These are phyloP conservation scores for Amblyjoppa proteus DNA, from an alignment of 2,888 invertebrate genomes.

Conservation along the genomic window DNA sequence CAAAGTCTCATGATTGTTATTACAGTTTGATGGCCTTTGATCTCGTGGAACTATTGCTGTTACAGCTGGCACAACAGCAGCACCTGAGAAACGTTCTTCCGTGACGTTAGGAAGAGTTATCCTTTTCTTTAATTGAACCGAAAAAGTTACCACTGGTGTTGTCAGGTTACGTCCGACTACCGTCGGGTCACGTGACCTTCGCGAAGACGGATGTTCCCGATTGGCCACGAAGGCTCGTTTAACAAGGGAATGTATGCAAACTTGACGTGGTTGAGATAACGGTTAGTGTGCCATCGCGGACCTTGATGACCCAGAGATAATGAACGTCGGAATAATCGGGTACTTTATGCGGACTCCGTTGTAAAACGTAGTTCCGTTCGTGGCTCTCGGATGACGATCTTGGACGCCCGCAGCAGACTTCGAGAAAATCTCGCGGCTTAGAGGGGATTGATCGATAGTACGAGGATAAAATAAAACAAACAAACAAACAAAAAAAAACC, in stretches of 20 bases:
- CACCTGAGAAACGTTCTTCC: neutral
- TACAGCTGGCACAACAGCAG: neutral
- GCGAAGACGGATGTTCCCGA: neutral
- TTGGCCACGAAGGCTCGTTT: neutral
- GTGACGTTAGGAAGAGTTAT: neutral
- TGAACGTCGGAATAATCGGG: neutral
- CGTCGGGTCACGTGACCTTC: neutral
- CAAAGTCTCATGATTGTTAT: too few species aligned
- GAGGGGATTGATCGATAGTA: neutral
- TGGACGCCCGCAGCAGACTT: neutral
- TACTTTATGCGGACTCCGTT: neutral
- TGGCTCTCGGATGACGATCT: neutral
- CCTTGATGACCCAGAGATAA: neutral
- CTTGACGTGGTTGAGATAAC: neutral
- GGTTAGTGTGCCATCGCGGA: neutral
- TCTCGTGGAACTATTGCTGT: too few species aligned
- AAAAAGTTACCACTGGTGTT: neutral
- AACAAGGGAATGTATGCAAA: neutral
- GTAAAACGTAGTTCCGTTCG: neutral
- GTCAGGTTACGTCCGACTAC: neutral
- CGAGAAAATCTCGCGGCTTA: neutral
- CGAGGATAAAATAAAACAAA: constrained; percentile 4
- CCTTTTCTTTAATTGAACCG: neutral
- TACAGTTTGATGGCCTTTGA: too few species aligned
- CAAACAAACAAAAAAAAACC: constrained; percentile 13